Evolutionary conservation across 1,140 invertebrate genomes (phyloP).

Genomic region (Cardiocondyla obscurior): DNA sequence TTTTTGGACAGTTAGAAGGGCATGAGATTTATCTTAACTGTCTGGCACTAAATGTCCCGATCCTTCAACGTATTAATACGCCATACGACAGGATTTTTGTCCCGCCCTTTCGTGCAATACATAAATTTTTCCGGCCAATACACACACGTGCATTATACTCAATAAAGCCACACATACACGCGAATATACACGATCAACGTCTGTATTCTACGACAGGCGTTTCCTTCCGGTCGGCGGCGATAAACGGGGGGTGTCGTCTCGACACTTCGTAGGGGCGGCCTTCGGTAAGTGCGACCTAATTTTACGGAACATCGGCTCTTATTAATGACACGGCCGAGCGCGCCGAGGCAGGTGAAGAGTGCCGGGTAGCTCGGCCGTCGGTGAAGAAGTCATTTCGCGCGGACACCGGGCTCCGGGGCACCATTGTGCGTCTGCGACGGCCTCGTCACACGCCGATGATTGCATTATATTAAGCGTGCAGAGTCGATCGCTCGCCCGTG

Average conservation of each 20-base stretch:
- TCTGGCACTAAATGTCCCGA: not conserved
- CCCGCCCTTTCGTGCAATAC: not conserved
- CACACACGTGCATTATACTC: not conserved
- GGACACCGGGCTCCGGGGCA: slow-evolving; percentile 47
- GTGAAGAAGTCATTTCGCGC: slow-evolving; percentile 62
- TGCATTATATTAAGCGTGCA: slow-evolving; percentile 80
- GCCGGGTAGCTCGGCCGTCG: slow-evolving; percentile 4
- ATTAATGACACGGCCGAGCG: slow-evolving; percentile 75
- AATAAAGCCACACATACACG: not conserved
- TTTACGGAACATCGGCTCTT: slow-evolving; percentile 81
- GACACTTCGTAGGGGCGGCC: slow-evolving; percentile 14
- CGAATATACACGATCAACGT: not conserved
- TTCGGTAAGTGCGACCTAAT: slow-evolving; percentile 81
- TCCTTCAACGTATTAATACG: slow-evolving; percentile 19
- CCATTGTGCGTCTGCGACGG: slow-evolving; percentile 67
- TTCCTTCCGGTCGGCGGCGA: slow-evolving; percentile 21
- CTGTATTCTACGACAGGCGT: slow-evolving; percentile 11
- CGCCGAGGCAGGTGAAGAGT: slow-evolving; percentile 60
- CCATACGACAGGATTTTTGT: not conserved
- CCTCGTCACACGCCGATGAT: slow-evolving; percentile 74
- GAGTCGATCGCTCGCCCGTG: slow-evolving; percentile 75
- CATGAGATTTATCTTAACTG: slow-evolving; percentile 16
- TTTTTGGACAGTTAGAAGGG: not conserved
- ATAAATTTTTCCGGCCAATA: slow-evolving; percentile 22
- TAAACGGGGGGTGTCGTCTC: slow-evolving; percentile 26